These are phyloP conservation scores for Chrysina gloriosa DNA, from an alignment of 2,888 invertebrate species.

Conservation along the genomic window DNA sequence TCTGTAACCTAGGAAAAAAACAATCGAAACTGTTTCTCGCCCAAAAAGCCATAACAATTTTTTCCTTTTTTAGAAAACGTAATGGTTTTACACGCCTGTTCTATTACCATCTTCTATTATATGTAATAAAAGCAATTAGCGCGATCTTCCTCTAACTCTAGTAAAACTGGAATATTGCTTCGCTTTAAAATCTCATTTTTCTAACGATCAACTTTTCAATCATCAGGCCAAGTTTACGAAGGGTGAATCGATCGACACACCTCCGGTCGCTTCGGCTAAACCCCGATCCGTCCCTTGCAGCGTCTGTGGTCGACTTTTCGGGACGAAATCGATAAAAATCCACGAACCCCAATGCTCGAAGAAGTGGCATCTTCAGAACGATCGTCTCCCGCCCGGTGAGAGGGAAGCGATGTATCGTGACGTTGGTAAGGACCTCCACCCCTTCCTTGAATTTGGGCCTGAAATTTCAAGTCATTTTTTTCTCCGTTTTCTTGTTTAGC, in stretches of 20 bases:
- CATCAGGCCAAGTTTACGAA: constrained; percentile 26
- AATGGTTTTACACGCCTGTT: no score
- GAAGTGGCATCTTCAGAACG: constrained; percentile 72
- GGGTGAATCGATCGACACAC: constrained; percentile 9
- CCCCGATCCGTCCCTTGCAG: constrained; percentile 68
- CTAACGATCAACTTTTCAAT: neutral
- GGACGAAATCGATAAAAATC: constrained; percentile 71
- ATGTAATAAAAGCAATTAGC: no score
- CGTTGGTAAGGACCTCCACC: constrained; percentile 1
- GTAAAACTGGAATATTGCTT: no score
- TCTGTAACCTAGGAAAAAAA: no score
- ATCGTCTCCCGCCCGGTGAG: constrained; percentile 67
- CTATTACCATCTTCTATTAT: no score
- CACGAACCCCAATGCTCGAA: constrained; percentile 77
- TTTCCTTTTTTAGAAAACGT: no score
- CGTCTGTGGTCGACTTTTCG: constrained; percentile 75
- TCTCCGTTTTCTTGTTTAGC: neutral
- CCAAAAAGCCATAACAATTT: no score
- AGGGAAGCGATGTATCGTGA: constrained; percentile 51
- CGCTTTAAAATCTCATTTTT: neutral
- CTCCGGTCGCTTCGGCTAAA: neutral
- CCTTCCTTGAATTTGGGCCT: neutral
- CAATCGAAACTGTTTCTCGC: no score
- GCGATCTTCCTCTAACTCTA: no score
- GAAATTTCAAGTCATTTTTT: neutral